Evolutionary conservation across 2,113 vertebrate species (phyloP).

Genomic region (Pungitius pungitius): DNA sequence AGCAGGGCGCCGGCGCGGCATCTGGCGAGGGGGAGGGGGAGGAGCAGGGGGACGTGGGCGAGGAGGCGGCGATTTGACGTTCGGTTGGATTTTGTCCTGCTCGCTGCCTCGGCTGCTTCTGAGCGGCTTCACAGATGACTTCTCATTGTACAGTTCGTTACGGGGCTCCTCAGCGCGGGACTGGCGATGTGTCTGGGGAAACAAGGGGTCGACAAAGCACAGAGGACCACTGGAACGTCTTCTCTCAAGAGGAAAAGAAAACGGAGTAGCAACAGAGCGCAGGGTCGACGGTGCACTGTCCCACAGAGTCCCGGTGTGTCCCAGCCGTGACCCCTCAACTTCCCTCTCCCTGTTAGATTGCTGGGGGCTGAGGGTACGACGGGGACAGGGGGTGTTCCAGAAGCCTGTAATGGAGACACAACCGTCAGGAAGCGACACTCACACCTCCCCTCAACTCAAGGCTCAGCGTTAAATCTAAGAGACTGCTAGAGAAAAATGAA

Average conservation of each 20-base stretch:
- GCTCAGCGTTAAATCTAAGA: neutral
- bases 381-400: slow-evolving; percentile 84
- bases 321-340: slow-evolving; percentile 18
- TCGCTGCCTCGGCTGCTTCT: neutral
- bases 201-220: slow-evolving; percentile 94
- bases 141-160: slow-evolving; percentile 32
- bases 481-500: neutral
- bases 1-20: slow-evolving; percentile 83
- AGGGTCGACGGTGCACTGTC: slow-evolving; percentile 87
- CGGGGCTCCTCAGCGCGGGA: slow-evolving; percentile 15
- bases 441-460: neutral
- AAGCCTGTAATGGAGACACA: slow-evolving; percentile 82
- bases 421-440: slow-evolving; percentile 4
- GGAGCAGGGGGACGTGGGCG: slow-evolving; percentile 81
- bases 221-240: slow-evolving; percentile 86
- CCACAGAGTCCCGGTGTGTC: slow-evolving; percentile 77
- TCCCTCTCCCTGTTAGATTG: slow-evolving; percentile 43
- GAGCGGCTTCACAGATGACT: neutral
- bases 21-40: slow-evolving; percentile 83
- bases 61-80: slow-evolving; percentile 67
- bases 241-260: slow-evolving; percentile 83
- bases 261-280: slow-evolving; percentile 77
- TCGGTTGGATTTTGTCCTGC: slow-evolving; percentile 29
- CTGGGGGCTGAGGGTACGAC: slow-evolving; percentile 75
- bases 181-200: slow-evolving; percentile 87